Percentiles rank a stretch among this genome's conserved stretches.
phyloP scores from a whole-genome alignment of 2,888 invertebrate species.

The Melieria crassipennis region DNA sequence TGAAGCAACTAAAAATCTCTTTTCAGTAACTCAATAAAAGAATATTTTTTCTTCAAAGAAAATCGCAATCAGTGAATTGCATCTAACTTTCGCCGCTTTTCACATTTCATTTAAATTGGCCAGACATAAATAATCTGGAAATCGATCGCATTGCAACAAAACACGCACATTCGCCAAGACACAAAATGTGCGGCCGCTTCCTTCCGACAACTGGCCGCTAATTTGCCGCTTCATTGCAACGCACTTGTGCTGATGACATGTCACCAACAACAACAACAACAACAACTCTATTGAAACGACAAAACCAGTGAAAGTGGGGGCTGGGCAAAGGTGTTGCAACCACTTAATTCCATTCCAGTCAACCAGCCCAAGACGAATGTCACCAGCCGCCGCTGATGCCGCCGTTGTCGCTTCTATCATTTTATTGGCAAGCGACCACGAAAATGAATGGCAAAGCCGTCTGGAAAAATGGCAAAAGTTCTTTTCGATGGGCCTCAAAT shows the following conservation, averaged over 20 bases:
- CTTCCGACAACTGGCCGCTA: background rate
- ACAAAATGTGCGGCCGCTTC: background rate
- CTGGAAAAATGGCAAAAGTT: background rate
- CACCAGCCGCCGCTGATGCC: background rate
- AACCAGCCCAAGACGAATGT: background rate
- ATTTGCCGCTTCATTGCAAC: conserved; percentile 12
- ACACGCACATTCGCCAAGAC: background rate
- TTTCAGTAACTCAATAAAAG: too few species aligned
- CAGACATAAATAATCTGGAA: background rate
- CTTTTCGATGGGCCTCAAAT: background rate
- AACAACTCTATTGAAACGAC: background rate
- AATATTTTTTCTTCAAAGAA: too few species aligned
- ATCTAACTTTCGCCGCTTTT: background rate
- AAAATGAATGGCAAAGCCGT: background rate
- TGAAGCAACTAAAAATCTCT: too few species aligned
- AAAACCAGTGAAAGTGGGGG: background rate
- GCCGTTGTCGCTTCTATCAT: background rate
- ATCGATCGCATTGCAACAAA: background rate
- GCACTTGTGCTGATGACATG: background rate
- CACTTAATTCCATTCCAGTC: too few species aligned
- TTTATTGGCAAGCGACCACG: background rate
- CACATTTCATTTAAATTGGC: background rate
- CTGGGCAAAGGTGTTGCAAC: too few species aligned
- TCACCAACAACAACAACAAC: conserved; percentile 8
- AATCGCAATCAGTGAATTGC: too few species aligned